Evolutionary conservation across 2,113 vertebrate species (phyloP), one percentile per base, ranked within the genome.

Genomic region (Chlorodrepanis virens): DNA sequence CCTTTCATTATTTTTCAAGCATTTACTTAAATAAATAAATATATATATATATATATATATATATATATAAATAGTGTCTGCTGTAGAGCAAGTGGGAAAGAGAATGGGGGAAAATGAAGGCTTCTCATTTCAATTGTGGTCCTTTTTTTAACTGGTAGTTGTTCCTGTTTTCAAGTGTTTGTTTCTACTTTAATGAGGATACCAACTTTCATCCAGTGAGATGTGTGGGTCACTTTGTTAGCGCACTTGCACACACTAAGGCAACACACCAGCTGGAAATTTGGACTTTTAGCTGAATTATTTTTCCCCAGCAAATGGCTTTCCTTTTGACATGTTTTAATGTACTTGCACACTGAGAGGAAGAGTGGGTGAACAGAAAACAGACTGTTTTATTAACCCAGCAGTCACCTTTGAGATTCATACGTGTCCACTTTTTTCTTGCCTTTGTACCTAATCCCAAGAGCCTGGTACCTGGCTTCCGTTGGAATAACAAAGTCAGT

Each of bases 281-380:
- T 96, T 98, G 96, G 97, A 98, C 98, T 98, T 98, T 97, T 79
- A 97, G 97, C 89, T 97, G 97, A 98, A 98, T 98, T 98, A 98
- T 98, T 98, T 98, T 97, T 97, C 85, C 79, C 87, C 97, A 96
- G 98, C n/a, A 96, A 98, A 98, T 97, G 97, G 96, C 61, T 98
- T 98, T 98, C 96, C 97, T 98, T 98, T 98, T 98, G 98, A 98
- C 98, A 95, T 98, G 98, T 98, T 98, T 98, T 98, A 98, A 98
- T 98, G 97, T 97, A 98, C 97, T 97, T 98, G 97, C 98, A 98
- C 98, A 98, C 98, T 98, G 98, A 97, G 98, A 98, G 96, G 97
- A 98, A 98, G 97, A 98, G 97, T 98, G 97, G 97, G 98, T 97
- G 98, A 98, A 97, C 97, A 98, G 98, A 98, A 98, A 98, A 98